Percentiles rank a stretch among this genome's conserved stretches.
Conservation (phyloP, 2,888 invertebrate genomes). For the Cantharis lateralis region DNA sequence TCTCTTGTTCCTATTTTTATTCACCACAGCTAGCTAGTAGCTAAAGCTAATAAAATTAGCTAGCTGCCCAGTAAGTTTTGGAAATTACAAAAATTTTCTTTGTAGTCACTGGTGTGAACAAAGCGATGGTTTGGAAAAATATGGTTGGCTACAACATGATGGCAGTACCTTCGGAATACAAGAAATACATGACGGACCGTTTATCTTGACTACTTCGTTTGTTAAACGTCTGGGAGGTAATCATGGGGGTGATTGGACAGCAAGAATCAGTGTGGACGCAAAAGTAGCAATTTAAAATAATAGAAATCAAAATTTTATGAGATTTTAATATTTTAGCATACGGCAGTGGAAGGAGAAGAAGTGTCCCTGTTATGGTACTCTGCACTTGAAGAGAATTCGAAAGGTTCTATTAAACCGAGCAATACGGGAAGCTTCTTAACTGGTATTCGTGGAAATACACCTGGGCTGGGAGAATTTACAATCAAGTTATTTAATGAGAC, state of each 20-base stretch:
- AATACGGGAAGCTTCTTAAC: conserved; percentile 61
- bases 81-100: neutral
- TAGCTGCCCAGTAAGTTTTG: no score
- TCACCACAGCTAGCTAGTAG: no score
- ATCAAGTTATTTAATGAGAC: conserved; percentile 59
- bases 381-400: conserved; percentile 75
- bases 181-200: conserved; percentile 80
- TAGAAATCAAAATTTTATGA: neutral
- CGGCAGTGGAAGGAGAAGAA: conserved; percentile 54
- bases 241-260: conserved; percentile 93
- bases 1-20: neutral
- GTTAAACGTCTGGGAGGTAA: conserved; percentile 81
- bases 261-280: conserved; percentile 70
- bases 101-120: conserved; percentile 91
- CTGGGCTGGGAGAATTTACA: conserved; percentile 78
- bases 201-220: conserved; percentile 81
- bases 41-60: no score
- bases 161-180: conserved; percentile 91
- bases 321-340: conserved; percentile 11
- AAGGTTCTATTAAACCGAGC: conserved; percentile 60
- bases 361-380: conserved; percentile 81
- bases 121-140: conserved; percentile 76
- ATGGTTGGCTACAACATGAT: conserved; percentile 94
- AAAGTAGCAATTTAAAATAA: conserved; percentile 50
- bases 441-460: conserved; percentile 75